phyloP scores from a whole-genome alignment of 2,888 invertebrate genomes.

The Hypercompe scribonia region DNA sequence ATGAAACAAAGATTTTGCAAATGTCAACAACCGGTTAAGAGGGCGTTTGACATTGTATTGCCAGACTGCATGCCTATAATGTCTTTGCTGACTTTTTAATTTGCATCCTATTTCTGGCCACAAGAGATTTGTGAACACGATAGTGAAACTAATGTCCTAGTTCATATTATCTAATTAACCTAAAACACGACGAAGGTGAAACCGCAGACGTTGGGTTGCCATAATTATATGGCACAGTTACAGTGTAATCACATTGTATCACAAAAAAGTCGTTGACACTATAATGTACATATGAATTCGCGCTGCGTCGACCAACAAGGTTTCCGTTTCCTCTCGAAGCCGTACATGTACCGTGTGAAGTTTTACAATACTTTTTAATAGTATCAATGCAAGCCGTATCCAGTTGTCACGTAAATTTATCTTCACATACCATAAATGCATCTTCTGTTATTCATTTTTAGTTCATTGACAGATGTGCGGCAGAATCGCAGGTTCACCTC shows the following conservation, averaged over 20 bases:
- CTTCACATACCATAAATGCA: background rate
- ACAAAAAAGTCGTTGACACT: conserved; percentile 44
- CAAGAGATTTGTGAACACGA: background rate
- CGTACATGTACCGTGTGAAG: conserved; percentile 48
- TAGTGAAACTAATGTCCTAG: conserved; percentile 7
- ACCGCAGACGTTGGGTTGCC: background rate
- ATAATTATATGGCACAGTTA: conserved; percentile 6
- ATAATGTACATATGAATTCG: conserved; percentile 49
- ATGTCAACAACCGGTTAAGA: no score
- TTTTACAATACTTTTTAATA: conserved; percentile 26
- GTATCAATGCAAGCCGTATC: background rate
- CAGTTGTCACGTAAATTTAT: background rate
- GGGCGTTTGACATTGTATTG: no score
- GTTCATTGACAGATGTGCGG: background rate
- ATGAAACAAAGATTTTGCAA: no score
- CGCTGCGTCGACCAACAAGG: conserved; percentile 43
- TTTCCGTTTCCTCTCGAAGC: conserved; percentile 52
- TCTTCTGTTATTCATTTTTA: background rate
- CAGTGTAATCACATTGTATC: background rate
- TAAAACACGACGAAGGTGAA: conserved; percentile 5
- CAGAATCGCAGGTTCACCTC: background rate
- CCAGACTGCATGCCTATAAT: no score
- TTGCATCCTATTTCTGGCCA: no score
- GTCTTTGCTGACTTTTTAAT: no score
- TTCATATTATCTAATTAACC: conserved; percentile 4